These are phyloP conservation scores for Dicycla oo DNA, from an alignment of 2,888 invertebrate species.

Conservation along the genomic window DNA sequence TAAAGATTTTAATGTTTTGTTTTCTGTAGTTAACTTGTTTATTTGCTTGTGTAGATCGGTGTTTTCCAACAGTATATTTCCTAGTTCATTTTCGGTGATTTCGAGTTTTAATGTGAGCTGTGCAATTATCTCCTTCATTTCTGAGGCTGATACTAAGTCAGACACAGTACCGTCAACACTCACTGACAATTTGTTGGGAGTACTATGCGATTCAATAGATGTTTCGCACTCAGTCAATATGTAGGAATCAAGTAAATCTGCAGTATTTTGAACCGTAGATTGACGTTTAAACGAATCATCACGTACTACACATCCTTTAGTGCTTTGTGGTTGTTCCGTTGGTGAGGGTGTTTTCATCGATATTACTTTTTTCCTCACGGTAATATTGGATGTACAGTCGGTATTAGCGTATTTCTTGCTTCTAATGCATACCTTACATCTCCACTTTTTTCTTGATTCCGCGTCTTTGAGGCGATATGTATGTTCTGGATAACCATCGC, in stretches of 20 bases:
- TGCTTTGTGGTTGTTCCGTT: background rate
- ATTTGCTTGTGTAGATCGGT: background rate
- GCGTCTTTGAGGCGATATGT: slow-evolving; percentile 23
- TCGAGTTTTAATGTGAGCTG: background rate
- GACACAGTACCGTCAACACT: slow-evolving; percentile 2
- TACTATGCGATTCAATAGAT: slow-evolving; percentile 11
- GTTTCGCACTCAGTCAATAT: slow-evolving; percentile 20
- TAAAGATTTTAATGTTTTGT: background rate
- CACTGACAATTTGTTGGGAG: slow-evolving; percentile 21
- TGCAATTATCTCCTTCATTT: background rate
- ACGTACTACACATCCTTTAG: background rate
- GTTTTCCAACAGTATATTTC: background rate
- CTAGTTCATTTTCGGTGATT: background rate
- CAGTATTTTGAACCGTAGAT: slow-evolving; percentile 8
- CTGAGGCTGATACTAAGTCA: background rate
- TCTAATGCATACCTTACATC: slow-evolving; percentile 6
- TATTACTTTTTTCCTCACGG: slow-evolving; percentile 10
- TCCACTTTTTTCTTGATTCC: background rate
- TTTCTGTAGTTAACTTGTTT: background rate
- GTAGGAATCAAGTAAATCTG: slow-evolving; percentile 16
- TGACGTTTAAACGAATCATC: background rate
- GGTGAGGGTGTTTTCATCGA: background rate
- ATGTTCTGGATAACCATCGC: slow-evolving; percentile 27
- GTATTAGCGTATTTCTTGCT: slow-evolving; percentile 6
- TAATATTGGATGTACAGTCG: background rate